phyloP scores from a whole-genome alignment of 1,140 invertebrate genomes.

The Procambarus clarkii region DNA sequence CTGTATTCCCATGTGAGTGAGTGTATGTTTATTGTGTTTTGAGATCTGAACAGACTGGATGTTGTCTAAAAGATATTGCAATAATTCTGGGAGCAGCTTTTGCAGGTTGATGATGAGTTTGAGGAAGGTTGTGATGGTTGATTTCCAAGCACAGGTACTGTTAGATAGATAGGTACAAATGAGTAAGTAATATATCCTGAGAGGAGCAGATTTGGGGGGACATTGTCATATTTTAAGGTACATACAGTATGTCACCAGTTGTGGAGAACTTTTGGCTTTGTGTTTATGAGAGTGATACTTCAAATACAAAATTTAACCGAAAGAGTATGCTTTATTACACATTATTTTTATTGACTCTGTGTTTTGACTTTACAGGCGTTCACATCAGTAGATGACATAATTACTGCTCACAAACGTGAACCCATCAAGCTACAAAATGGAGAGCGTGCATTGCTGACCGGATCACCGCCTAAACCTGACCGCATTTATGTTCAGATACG shows the following conservation, averaged over 20 bases:
- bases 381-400: neutral
- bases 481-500: neutral
- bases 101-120: too few species aligned
- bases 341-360: neutral
- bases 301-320: neutral
- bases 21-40: too few species aligned
- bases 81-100: too few species aligned
- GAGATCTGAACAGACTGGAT: too few species aligned
- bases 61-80: too few species aligned
- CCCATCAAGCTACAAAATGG: neutral
- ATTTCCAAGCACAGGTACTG: too few species aligned
- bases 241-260: neutral
- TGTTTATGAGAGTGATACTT: too few species aligned
- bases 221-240: neutral
- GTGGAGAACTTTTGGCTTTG: neutral
- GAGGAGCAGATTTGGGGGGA: neutral
- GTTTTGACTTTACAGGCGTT: neutral
- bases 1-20: too few species aligned
- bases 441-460: neutral
- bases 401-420: neutral
- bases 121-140: too few species aligned
- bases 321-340: neutral
- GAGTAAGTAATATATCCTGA: neutral
- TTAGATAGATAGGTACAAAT: neutral
- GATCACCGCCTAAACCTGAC: neutral